A percentile compares a stretch with the other conserved stretches of the same genome.
These are phyloP conservation scores for Clistopyga incitator DNA, from an alignment of 2,888 invertebrate species.

Conservation along the genomic window DNA sequence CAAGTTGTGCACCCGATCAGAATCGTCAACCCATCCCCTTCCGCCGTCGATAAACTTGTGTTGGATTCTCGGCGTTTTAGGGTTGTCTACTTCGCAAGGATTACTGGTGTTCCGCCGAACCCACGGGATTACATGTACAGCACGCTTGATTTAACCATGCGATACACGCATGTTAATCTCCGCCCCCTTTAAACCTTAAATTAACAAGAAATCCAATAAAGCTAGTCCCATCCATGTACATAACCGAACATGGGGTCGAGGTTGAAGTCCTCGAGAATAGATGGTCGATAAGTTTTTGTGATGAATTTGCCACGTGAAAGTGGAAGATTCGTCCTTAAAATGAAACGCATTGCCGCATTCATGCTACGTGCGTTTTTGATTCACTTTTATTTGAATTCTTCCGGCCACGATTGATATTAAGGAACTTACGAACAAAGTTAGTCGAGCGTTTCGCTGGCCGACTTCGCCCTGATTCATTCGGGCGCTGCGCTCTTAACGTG, in stretches of 20 bases:
- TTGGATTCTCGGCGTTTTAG: slow-evolving; percentile 18
- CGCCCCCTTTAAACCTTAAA: slow-evolving; percentile 22
- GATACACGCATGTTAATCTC: slow-evolving; percentile 7
- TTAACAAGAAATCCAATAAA: slow-evolving; percentile 24
- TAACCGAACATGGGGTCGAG: neutral
- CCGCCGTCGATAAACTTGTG: neutral
- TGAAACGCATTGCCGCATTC: too few species aligned
- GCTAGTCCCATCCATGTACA: neutral
- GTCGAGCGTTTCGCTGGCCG: too few species aligned
- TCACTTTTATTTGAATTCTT: too few species aligned
- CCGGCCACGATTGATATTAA: too few species aligned
- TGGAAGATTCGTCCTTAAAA: too few species aligned
- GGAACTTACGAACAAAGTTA: too few species aligned
- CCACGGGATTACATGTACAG: slow-evolving; percentile 17
- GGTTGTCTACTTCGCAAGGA: slow-evolving; percentile 22
- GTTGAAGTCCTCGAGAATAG: neutral
- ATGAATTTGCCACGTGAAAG: too few species aligned
- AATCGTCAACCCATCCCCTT: neutral
- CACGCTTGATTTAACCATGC: slow-evolving; percentile 13
- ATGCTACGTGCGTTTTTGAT: too few species aligned
- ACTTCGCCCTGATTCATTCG: too few species aligned
- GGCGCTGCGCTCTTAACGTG: too few species aligned
- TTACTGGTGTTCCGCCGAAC: slow-evolving; percentile 11
- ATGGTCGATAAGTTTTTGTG: too few species aligned
- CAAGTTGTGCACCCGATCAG: neutral